Evolutionary conservation across 2,113 vertebrate species (phyloP), one percentile per base, ranked within the genome.

Genomic region (Gavia stellata): DNA sequence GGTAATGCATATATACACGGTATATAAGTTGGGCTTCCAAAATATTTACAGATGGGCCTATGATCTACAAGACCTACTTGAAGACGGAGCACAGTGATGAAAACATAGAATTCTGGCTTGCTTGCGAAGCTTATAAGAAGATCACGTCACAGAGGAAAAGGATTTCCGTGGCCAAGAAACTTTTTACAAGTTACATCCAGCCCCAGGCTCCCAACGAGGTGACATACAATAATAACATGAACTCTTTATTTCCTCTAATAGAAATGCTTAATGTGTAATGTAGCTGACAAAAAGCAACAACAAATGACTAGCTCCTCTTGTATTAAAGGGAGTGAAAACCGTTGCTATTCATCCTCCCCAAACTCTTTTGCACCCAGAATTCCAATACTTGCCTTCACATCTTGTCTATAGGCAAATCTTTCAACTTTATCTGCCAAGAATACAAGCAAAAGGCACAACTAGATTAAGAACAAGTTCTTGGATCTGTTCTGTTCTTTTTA

Each of bases 51-150:
- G 98, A 95, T 96, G 97, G 96, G 8, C 86, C 95, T 16, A 12
- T 73, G 33, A 86, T 97, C 82, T 98, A 97, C 38, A 81, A 97
- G n/a, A 92, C 72, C 44, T 98, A 97, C 90, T 94, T 98, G 81
- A 97, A 98, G 92, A 95, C 90, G 70, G 97, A 98, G 47, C 92
- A 97, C 90, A 98, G 97, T 18, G 92, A 97, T 5, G 97, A 98
- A 92, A 98, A 98, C 17, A 96, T 95, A 38, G 96, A 98, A 62
- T 98, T 98, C 86, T 98, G 97, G 96, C 82, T 96, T 94, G 97
- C 96, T n/a, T 98, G 97, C 4, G 86, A 98, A 94, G 96, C 73
- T 49, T 98, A 96, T 50, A 98, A 97, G 95, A 98, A 96, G 96
- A 96, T 81, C 50, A 94, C 71, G 10, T 97, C 90, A 6, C 90